Percentiles rank a stretch among this genome's conserved stretches.
Conservation (phyloP, 2,888 invertebrate species). For the Mylabris sibirica region DNA sequence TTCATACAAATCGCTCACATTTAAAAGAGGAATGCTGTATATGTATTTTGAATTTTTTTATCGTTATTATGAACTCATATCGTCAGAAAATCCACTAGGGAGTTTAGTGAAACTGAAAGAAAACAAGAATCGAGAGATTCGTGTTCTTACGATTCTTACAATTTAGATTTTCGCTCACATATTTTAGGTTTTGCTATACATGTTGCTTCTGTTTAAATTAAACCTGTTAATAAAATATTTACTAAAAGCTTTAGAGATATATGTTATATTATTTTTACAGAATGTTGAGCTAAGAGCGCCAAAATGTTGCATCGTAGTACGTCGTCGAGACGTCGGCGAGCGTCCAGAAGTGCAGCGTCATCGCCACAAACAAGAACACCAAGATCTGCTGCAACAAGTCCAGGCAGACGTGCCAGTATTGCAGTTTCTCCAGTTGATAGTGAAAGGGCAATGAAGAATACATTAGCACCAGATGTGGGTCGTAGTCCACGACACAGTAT, state of each 20-base stretch:
- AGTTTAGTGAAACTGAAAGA: not conserved
- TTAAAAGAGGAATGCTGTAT: too few relatives aligned
- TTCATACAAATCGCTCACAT: too few relatives aligned
- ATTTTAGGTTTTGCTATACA: not conserved
- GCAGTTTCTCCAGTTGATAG: slow-evolving; percentile 59
- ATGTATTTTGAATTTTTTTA: too few relatives aligned
- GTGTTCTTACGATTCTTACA: not conserved
- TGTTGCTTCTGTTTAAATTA: not conserved
- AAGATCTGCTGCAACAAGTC: slow-evolving; percentile 60
- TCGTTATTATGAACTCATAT: not conserved
- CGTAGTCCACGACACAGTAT: slow-evolving; percentile 62
- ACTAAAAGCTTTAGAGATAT: not conserved
- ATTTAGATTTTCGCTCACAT: not conserved
- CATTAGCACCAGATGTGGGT: slow-evolving; percentile 57
- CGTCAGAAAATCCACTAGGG: not conserved
- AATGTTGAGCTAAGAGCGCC: not conserved
- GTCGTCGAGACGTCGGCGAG: slow-evolving; percentile 72
- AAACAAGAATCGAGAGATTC: not conserved
- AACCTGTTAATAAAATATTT: not conserved
- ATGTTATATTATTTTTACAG: slow-evolving; percentile 1
- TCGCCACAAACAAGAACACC: slow-evolving; percentile 70
- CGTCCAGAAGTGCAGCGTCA: slow-evolving; percentile 72
- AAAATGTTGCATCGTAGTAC: slow-evolving; percentile 71
- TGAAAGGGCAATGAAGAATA: slow-evolving; percentile 47
- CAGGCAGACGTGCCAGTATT: slow-evolving; percentile 58